A percentile compares a stretch with the other conserved stretches of the same genome.
Conservation (phyloP, 2,113 vertebrate species). For the Thinocorus orbignyianus region DNA sequence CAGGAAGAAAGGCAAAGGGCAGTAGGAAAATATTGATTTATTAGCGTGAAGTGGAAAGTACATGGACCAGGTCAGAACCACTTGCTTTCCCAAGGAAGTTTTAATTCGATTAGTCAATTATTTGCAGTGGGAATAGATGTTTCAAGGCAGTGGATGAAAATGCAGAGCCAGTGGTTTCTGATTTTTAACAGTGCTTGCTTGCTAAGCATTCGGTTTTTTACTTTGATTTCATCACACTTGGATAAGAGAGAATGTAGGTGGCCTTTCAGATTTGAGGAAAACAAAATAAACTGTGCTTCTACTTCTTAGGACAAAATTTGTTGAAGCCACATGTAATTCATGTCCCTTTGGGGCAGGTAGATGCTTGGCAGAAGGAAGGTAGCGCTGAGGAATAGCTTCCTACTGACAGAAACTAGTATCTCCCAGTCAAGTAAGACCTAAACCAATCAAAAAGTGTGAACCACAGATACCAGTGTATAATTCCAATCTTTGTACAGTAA, state of each 20-base stretch:
- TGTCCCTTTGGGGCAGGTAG: background rate
- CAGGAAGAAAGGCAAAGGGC: conserved; percentile 9
- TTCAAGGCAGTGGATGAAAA: background rate
- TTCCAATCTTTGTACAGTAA: conserved; percentile 67
- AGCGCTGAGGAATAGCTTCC: background rate
- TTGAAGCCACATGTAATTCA: accelerated
- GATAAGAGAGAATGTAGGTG: background rate
- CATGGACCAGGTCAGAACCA: background rate
- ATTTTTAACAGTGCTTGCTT: background rate
- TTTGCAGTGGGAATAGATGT: background rate
- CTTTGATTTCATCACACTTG: background rate
- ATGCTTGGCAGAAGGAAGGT: background rate
- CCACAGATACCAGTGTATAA: conserved; percentile 55
- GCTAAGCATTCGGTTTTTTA: background rate
- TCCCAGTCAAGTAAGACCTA: conserved; percentile 3
- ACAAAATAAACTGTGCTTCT: background rate
- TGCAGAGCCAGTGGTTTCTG: background rate
- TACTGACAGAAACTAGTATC: conserved; percentile 8
- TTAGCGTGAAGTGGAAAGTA: conserved; percentile 15
- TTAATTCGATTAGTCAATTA: conserved; percentile 13
- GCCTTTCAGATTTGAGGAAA: background rate
- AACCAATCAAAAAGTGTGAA: conserved; percentile 56
- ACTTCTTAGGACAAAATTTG: background rate
- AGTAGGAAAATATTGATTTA: conserved; percentile 9
- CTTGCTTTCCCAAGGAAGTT: background rate